Evolutionary conservation across 2,113 vertebrate genomes (phyloP), one percentile per base, ranked within the genome.

Genomic region (Himantopus leucocephalus): DNA sequence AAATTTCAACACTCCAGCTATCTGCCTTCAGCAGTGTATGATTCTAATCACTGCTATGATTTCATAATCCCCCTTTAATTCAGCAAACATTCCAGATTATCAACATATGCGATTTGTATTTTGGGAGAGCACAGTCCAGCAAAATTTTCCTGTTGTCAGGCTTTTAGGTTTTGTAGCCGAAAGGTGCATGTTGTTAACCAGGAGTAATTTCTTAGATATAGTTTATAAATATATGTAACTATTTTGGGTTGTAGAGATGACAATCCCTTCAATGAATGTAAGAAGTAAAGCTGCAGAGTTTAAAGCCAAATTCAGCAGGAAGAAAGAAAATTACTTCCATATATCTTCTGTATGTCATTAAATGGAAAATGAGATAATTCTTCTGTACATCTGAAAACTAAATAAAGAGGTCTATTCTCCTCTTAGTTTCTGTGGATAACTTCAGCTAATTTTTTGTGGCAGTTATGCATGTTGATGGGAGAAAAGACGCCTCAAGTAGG

Each of bases 341-440:
- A 94, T 94, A 96, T 95, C 95, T 96, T 95, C 96, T 96, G 93
- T 91, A 91, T 95, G 84, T 92, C 86, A 91, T 97, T 96, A 97
- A 96, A 91, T 85, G 77, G 90, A 95, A 97, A 97, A 97, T 96
- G 83, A 97, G 94, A 96, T 95, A 97, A 97, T 97, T 96, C 90
- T 94, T 85, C 81, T 3, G 8, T 95, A 91, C 87, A 75, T 93
- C 85, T 95, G 87, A 96, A 91, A 96, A 96, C 56, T 55, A 90
- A 96, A 96, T 96, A 87, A 90, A 81, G 95, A 83, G 26, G 64
- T 85, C 78, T 91, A 80, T 94, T 90, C 92, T 97, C 76, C 50
- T 93, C 63, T 63, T 58, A 55, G 68, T 96, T 90, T 92, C 68
- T 84, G 74, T 17, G 39, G 81, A 63, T 91, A 91, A 92, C 67